Evolutionary conservation across 37 sponge, comb jelly and placozoan genomes (phyloP), one percentile per base, ranked within the genome.

Genomic region (Theonella swinhoei): DNA sequence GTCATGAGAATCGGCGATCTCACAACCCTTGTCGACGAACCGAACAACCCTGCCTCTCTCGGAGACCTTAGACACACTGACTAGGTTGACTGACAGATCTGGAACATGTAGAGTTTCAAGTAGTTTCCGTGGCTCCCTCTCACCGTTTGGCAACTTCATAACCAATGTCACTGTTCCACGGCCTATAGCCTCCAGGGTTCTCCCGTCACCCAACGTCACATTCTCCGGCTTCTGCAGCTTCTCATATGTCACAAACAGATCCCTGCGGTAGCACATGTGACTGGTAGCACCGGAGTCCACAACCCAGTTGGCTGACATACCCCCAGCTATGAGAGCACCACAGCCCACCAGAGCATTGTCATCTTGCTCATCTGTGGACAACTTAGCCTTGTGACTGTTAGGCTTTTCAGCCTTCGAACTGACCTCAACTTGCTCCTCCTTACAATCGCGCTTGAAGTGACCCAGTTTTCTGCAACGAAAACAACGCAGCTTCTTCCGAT

Each of bases 261-360:
- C 37, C 33, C 47, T 61, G 68, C 79, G 43, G 75, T 47, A 61
- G 31, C 80, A 86, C 70, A 80, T 87, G 80, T 86, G 79, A 29
- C 59, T 35, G 25, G 87, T 87, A 47, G 88, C 88, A 70, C 83
- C 88, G 24, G 88, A 88, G 64, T 88, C 88, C 8, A 88, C 70
- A 37, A 88, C 76, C 88, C 88, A 87, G 66, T 73, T 77, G 1
- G 64, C 77, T 33, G 14, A 61, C n/a, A n/a, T n/a, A 2, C 64
- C 14, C 17, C 61, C 39, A 17, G 77, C 77, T 2, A 38, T 5
- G 4, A 65, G 30, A 7, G 66, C 66, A 65, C 19, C 24, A 65
- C 29, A 23, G 7, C 4, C 30, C 19, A 65, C 11, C 30, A 65
- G 11, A 26, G 66, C 66, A 5, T 65, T n/a, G n/a, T 26, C 30